A percentile compares a stretch with the other conserved stretches of the same genome.
These are phyloP conservation scores for Salvator merianae DNA, from an alignment of 2,113 vertebrate genomes.

Conservation along the genomic window DNA sequence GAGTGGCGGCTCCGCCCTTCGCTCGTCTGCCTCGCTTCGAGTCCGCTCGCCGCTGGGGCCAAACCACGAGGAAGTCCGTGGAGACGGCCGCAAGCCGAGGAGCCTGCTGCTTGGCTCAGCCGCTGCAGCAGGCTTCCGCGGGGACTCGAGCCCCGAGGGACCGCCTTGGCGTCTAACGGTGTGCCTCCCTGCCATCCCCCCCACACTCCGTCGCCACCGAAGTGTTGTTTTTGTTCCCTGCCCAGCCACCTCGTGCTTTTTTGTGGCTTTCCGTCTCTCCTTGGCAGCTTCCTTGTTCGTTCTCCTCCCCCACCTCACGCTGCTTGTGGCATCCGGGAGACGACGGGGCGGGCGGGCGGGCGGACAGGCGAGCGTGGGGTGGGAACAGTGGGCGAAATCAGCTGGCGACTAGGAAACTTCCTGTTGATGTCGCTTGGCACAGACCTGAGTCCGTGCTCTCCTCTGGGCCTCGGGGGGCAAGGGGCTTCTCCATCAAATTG, in stretches of 20 bases:
- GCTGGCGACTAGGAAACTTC: neutral
- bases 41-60: neutral
- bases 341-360: neutral
- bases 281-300: neutral
- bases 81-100: neutral
- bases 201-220: neutral
- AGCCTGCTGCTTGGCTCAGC: neutral
- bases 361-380: neutral
- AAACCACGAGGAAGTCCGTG: neutral
- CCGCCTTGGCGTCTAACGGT: too few species aligned
- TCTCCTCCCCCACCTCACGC: neutral
- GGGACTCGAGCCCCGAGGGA: too few species aligned
- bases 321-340: neutral
- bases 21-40: too few species aligned
- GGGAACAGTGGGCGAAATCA: neutral
- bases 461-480: too few species aligned
- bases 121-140: too few species aligned
- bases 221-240: neutral
- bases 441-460: neutral
- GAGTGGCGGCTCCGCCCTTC: neutral
- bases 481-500: too few species aligned
- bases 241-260: neutral
- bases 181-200: too few species aligned
- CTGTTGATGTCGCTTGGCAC: neutral
- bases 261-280: neutral